Evolutionary conservation across 2,888 invertebrate species (phyloP).

Genomic region (Stomorhina lunata): DNA sequence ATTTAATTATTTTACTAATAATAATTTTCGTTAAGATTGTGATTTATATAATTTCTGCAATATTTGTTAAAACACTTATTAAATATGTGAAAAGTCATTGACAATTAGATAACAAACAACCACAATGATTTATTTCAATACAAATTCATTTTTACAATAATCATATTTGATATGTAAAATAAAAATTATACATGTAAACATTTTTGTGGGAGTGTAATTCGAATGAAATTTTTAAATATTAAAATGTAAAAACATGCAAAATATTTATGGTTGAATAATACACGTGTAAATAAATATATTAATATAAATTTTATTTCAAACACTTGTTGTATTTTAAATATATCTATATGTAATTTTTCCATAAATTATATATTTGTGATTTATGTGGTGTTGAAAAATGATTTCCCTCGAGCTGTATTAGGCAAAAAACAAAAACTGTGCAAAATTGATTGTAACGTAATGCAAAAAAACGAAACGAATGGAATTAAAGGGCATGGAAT

Average conservation of each 20-base stretch:
- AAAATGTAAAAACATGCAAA: neutral
- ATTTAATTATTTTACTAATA: too few relatives aligned
- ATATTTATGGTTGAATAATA: neutral
- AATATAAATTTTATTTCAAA: neutral
- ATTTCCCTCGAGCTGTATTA: constrained; percentile 50
- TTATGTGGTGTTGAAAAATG: constrained; percentile 52
- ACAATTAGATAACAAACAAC: constrained; percentile 29
- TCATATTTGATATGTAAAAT: neutral
- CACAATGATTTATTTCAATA: constrained; percentile 23
- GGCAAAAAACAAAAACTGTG: neutral
- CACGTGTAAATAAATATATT: neutral
- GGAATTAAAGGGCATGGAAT: neutral
- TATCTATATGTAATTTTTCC: constrained; percentile 1
- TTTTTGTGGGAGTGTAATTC: neutral
- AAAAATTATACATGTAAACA: neutral
- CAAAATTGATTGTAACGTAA: neutral
- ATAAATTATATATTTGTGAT: constrained; percentile 52
- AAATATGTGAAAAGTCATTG: constrained; percentile 16
- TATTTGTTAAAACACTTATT: neutral
- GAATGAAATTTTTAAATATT: neutral
- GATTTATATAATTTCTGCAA: neutral
- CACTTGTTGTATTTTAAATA: constrained; percentile 21
- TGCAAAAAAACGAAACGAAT: too few relatives aligned
- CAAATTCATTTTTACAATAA: neutral
- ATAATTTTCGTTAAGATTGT: too few relatives aligned